Conservation (phyloP, 2,113 vertebrate genomes). For the Argyrosomus japonicus region DNA sequence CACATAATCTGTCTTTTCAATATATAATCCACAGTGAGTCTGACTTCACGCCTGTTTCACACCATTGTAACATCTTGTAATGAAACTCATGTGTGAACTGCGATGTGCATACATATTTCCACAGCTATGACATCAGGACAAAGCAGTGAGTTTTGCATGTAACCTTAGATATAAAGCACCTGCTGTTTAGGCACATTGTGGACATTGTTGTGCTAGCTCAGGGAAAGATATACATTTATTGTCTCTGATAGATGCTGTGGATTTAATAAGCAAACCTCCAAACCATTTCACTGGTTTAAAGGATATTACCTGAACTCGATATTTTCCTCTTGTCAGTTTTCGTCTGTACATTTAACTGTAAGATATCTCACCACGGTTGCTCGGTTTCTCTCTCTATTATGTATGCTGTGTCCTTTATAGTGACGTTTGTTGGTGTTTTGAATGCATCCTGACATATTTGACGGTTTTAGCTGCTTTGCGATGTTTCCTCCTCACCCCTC, state of each 20-base stretch:
- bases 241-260: slow-evolving; percentile 79
- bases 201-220: slow-evolving; percentile 70
- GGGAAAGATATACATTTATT: slow-evolving; percentile 64
- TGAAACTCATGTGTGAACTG: slow-evolving; percentile 25
- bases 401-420: slow-evolving; percentile 53
- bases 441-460: slow-evolving; percentile 60
- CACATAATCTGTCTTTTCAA: slow-evolving; percentile 10
- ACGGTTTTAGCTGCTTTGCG: slow-evolving; percentile 42
- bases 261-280: slow-evolving; percentile 32
- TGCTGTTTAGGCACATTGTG: slow-evolving; percentile 36
- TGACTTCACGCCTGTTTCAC: neutral
- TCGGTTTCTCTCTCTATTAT: slow-evolving; percentile 50
- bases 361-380: slow-evolving; percentile 27
- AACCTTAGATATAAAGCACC: slow-evolving; percentile 40
- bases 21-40: too few species aligned
- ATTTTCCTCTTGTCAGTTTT: slow-evolving; percentile 22
- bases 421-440: slow-evolving; percentile 63
- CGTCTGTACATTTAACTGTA: slow-evolving; percentile 52
- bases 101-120: slow-evolving; percentile 23
- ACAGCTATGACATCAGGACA: slow-evolving; percentile 77
- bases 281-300: slow-evolving; percentile 27
- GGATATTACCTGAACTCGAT: slow-evolving; percentile 17
- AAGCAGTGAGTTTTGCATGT: slow-evolving; percentile 65
- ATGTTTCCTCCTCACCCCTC: slow-evolving; percentile 4
- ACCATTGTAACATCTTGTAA: slow-evolving; percentile 2